A percentile compares a stretch with the other conserved stretches of the same genome.
Conservation (phyloP, 2,797 vertebrate species). For the Huso huso region DNA sequence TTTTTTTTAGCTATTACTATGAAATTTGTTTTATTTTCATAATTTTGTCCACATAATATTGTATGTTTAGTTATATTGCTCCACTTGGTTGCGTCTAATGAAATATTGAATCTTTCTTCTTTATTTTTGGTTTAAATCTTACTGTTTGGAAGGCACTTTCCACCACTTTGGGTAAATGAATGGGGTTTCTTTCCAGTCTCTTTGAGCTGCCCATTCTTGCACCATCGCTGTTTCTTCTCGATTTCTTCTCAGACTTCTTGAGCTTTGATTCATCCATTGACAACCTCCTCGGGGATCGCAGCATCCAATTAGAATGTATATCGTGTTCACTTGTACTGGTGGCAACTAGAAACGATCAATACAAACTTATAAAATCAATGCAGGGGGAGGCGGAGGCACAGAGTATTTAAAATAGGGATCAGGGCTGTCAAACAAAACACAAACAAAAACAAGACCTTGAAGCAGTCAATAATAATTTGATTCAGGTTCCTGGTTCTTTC, state of each 20-base stretch:
- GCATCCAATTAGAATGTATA: conserved; percentile 93
- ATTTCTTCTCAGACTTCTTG: conserved; percentile 27
- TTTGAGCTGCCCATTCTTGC: conserved; percentile 65
- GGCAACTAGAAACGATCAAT: conserved; percentile 64
- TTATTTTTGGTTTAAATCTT: conserved; percentile 85
- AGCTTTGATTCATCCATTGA: conserved; percentile 47
- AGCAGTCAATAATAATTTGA: too few relatives aligned
- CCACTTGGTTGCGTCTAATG: neutral
- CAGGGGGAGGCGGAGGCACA: neutral
- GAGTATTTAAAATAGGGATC: neutral
- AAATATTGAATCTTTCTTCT: conserved; percentile 49
- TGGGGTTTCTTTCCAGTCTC: conserved; percentile 86
- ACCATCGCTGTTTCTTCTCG: conserved; percentile 46
- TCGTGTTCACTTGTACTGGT: conserved; percentile 86
- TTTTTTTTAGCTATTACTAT: too few relatives aligned
- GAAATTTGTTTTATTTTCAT: too few relatives aligned
- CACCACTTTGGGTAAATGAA: conserved; percentile 94
- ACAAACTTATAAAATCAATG: neutral
- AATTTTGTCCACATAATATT: too few relatives aligned
- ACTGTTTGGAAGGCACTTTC: conserved; percentile 88
- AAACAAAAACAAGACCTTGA: neutral
- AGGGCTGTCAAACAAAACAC: neutral
- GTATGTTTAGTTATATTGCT: too few relatives aligned
- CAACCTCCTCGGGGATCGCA: conserved; percentile 72
- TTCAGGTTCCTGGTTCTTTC: too few relatives aligned